Evolutionary conservation across 2,113 vertebrate genomes (phyloP).

Genomic region (Xiphophorus maculatus): DNA sequence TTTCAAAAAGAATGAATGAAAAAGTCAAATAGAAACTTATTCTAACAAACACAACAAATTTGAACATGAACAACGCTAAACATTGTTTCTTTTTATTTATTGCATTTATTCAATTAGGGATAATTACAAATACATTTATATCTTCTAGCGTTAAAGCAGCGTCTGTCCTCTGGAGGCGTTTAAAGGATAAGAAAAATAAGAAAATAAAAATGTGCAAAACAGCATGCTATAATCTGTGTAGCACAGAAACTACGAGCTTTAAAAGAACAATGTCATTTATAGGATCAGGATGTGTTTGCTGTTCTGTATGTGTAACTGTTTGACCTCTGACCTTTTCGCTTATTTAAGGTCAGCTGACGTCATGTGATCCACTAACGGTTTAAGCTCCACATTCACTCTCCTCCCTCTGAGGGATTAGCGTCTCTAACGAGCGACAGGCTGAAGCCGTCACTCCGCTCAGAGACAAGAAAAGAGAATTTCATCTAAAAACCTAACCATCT

Average conservation of each 20-base stretch:
- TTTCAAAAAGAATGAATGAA: no score
- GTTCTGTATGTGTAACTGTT: neutral
- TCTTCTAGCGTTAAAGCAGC: no score
- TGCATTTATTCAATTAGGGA: no score
- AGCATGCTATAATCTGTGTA: neutral
- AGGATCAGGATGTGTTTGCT: neutral
- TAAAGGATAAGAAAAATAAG: no score
- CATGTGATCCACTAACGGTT: slow-evolving; percentile 4
- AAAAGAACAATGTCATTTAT: neutral
- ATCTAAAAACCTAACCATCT: neutral
- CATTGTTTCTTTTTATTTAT: no score
- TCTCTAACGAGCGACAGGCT: neutral
- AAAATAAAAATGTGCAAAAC: no score
- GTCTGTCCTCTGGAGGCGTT: no score
- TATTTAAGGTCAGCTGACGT: neutral
- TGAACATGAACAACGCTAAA: no score
- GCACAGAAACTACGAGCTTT: neutral
- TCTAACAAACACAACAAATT: no score
- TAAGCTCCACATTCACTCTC: slow-evolving; percentile 1
- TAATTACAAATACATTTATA: no score
- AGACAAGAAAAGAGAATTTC: neutral
- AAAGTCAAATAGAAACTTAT: no score
- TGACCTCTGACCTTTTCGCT: neutral
- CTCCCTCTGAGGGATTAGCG: slow-evolving; percentile 1
- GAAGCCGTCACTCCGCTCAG: neutral